A percentile compares a stretch with the other conserved stretches of the same genome.
phyloP scores from a whole-genome alignment of 2,888 invertebrate species.

The Archips xylosteana region DNA sequence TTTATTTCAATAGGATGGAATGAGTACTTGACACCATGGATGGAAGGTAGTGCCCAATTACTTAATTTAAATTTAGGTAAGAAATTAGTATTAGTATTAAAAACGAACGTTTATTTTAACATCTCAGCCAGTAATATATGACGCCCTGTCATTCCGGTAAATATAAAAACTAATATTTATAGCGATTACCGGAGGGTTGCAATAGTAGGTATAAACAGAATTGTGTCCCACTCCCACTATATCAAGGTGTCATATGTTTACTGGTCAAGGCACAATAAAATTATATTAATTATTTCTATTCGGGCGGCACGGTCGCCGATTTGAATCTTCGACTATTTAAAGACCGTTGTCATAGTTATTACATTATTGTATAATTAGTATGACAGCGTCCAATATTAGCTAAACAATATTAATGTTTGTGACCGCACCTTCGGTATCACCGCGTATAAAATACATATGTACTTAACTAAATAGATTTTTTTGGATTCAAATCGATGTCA shows the following conservation, averaged over 20 bases:
- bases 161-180: neutral
- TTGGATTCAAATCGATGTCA: conserved; percentile 21
- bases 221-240: neutral
- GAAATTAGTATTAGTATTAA: neutral
- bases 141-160: neutral
- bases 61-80: conserved; percentile 1
- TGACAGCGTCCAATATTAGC: too few relatives aligned
- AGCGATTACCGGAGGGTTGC: neutral
- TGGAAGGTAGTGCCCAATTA: conserved; percentile 5
- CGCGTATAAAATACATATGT: neutral
- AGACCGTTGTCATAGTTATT: neutral
- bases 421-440: too few relatives aligned
- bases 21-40: conserved; percentile 8
- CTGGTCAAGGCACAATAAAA: too few relatives aligned
- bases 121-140: neutral
- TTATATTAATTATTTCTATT: too few relatives aligned
- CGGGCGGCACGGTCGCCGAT: too few relatives aligned
- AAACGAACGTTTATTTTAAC: neutral
- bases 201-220: neutral
- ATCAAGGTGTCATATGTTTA: too few relatives aligned
- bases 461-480: neutral
- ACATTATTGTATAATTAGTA: too few relatives aligned
- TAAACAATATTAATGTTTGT: too few relatives aligned
- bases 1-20: conserved; percentile 30
- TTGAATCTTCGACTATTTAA: too few relatives aligned